A percentile compares a stretch with the other conserved stretches of the same genome.
These are phyloP conservation scores for Microcaecilia unicolor DNA, from an alignment of 2,797 vertebrate species.

Conservation along the genomic window DNA sequence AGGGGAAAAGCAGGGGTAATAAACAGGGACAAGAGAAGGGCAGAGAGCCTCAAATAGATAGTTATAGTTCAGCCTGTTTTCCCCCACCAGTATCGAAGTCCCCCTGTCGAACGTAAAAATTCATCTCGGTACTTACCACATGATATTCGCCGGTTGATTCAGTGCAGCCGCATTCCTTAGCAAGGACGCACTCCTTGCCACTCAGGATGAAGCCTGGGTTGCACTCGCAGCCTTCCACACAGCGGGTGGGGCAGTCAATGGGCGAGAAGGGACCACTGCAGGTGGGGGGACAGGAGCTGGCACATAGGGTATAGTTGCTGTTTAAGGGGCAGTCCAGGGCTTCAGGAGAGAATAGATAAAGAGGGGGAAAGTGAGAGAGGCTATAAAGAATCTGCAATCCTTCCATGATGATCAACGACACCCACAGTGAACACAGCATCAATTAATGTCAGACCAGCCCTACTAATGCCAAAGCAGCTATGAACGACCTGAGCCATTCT, in stretches of 20 bases:
- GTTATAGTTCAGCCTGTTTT: no score
- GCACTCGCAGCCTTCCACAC: slow-evolving; percentile 68
- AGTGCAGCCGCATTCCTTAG: slow-evolving; percentile 62
- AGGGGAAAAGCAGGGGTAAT: not conserved
- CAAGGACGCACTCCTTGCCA: slow-evolving; percentile 50
- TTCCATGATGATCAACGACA: not conserved
- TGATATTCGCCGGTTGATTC: slow-evolving; percentile 48
- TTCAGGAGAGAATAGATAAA: slow-evolving; percentile 14
- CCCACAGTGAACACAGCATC: not conserved
- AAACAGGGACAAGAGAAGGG: no score
- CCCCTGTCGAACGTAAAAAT: not conserved
- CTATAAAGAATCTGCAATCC: not conserved
- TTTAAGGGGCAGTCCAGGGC: slow-evolving; percentile 60
- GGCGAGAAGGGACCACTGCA: slow-evolving; percentile 33
- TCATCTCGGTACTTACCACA: slow-evolving; percentile 44
- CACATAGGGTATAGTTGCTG: slow-evolving; percentile 65
- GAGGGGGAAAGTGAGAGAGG: not conserved
- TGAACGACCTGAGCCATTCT: no score
- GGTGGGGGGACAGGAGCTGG: slow-evolving; percentile 56
- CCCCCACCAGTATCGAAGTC: no score
- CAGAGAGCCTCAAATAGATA: not conserved
- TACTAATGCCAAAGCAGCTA: not conserved
- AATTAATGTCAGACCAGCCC: not conserved
- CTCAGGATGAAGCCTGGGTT: slow-evolving; percentile 66
- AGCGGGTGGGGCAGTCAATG: slow-evolving; percentile 40